phyloP scores from a whole-genome alignment of 2,113 vertebrate genomes.

The Hippolais icterina region DNA sequence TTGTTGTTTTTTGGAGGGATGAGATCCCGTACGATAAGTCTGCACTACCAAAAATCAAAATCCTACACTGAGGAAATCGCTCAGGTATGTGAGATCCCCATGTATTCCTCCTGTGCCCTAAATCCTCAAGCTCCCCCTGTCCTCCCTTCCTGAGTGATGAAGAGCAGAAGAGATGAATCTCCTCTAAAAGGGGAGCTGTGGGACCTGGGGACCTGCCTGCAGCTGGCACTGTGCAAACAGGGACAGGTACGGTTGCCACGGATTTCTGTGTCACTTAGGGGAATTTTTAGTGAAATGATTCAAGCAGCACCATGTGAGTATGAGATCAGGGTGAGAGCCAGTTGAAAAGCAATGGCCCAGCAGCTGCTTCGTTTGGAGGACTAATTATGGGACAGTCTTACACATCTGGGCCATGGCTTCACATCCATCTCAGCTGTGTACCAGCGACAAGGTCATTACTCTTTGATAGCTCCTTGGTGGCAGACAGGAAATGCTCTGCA shows the following conservation, averaged over 20 bases:
- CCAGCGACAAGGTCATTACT: not conserved
- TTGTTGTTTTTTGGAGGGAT: not conserved
- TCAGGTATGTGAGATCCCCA: not conserved
- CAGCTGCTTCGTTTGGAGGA: not conserved
- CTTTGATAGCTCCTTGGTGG: not conserved
- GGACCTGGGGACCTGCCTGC: not conserved
- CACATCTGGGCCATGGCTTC: not conserved
- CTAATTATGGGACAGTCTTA: not conserved
- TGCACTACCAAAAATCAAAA: not conserved
- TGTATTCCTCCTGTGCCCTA: not conserved
- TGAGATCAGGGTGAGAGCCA: not conserved
- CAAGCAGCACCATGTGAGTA: not conserved
- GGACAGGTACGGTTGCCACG: not conserved
- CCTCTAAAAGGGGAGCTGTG: not conserved
- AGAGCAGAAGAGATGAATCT: not conserved
- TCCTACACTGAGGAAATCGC: not conserved
- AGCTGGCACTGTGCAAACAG: not conserved
- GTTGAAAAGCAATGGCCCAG: not conserved
- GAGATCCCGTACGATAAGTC: not conserved
- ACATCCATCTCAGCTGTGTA: not conserved
- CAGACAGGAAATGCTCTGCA: not conserved
- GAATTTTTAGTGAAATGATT: not conserved
- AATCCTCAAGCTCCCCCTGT: fast-evolving
- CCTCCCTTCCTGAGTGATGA: not conserved
- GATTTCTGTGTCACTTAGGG: not conserved